Evolutionary conservation across 2,797 vertebrate genomes (phyloP).

Genomic region (Pantherophis vulpinus): DNA sequence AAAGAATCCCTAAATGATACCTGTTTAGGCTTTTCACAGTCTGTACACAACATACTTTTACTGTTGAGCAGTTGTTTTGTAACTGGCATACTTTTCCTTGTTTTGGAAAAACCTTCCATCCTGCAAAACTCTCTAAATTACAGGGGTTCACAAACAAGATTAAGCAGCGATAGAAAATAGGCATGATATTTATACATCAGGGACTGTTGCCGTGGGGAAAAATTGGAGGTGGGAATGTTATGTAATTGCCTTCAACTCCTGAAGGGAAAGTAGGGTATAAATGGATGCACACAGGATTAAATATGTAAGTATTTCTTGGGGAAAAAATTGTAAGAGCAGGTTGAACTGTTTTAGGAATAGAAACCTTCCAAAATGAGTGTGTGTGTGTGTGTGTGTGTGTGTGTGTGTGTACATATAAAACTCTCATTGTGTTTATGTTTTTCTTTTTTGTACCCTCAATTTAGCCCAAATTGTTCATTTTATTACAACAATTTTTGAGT

Average conservation of each 20-base stretch:
- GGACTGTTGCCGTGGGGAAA: neutral
- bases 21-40: neutral
- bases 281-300: neutral
- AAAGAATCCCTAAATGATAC: neutral
- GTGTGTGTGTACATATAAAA: neutral
- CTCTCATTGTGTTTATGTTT: too few relatives aligned
- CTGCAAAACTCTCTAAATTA: neutral
- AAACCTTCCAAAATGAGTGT: neutral
- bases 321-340: neutral
- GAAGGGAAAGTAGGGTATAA: neutral
- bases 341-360: neutral
- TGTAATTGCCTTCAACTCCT: neutral
- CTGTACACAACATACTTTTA: neutral
- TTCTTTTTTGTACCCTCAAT: too few relatives aligned
- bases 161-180: neutral
- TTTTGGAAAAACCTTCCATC: neutral
- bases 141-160: neutral
- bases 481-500: neutral
- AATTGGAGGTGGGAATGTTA: neutral
- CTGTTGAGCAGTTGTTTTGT: neutral
- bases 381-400: too few relatives aligned
- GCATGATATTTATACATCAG: neutral
- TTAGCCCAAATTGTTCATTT: too few relatives aligned
- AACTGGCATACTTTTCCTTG: neutral
- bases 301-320: neutral